Base-by-base conservation (phyloP, 2,797 vertebrate species). In the Leuciscus waleckii region DNA sequence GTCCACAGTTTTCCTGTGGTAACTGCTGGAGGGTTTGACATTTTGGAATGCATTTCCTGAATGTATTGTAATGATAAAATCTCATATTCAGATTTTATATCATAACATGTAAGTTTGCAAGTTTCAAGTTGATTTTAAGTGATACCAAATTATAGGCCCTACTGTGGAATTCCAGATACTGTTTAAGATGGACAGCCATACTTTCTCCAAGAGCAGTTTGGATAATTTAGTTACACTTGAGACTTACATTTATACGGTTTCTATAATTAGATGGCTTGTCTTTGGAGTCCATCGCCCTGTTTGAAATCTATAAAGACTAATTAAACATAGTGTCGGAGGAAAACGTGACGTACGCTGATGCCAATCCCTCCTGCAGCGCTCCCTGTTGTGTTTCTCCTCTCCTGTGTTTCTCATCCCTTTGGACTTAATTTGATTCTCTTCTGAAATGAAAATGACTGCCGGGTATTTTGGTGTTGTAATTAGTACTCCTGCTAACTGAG, bases 291-390 rank as follows among this genome's bases (percentile, higher is more conserved):
- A 70, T 78, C 17, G 26, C 61, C 37, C 39, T 8, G 8, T 85
- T 76, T 85, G 51, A 78, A 81, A 81, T 68, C 83, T 76, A 43
- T 78, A 85, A 85, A 79, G 83, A 79, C 74, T 85, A 85, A 88
- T 88, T 85, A 82, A 82, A 65, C n/a, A 13, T 21, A 41, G 26
- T 74, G 67, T 74, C 68, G 49, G 26, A 73, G 75, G 43, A 70
- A 74, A 67, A 79, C 9, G 7, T 51, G 29, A 58, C 16, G 6
- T 51, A 75, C 16, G 3, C n/a, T 5, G 6, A 77, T 32, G 65
- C 21, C n/a, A n/a, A 37, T 61, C 39, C 13, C n/a, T 32, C 49
- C 75, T 74, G 41, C 41, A 63, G 56, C 54, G 43, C 51, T 73
- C n/a, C 51, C 81, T 69, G 73, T 54, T 54, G 74, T 58, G 29